phyloP scores from a whole-genome alignment of 2,888 invertebrate species.

The Nymphalis c-album region DNA sequence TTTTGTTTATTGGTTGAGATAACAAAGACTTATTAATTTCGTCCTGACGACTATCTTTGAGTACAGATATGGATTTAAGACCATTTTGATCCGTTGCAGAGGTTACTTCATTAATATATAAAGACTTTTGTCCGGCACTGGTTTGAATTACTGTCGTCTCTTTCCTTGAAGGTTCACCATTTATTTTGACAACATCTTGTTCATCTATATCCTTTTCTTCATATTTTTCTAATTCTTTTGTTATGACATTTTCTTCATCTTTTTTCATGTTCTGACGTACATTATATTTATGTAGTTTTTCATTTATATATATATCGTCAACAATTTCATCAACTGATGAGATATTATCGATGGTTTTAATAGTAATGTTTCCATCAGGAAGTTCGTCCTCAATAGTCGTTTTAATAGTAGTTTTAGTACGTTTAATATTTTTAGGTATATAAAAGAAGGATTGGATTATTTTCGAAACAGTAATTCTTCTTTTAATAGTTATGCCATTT shows the following conservation, averaged over 20 bases:
- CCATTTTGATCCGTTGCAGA: slow-evolving; percentile 22
- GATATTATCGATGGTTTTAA: slow-evolving; percentile 47
- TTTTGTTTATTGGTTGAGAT: slow-evolving; percentile 40
- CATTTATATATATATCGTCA: slow-evolving; percentile 18
- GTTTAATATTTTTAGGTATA: slow-evolving; percentile 38
- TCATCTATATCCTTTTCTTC: slow-evolving; percentile 44
- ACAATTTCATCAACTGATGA: slow-evolving; percentile 42
- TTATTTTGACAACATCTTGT: slow-evolving; percentile 33
- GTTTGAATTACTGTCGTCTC: not conserved
- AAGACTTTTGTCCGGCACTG: not conserved
- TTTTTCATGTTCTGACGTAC: not conserved
- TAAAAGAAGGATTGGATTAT: slow-evolving; percentile 44
- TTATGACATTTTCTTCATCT: not conserved
- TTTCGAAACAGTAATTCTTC: slow-evolving; percentile 46
- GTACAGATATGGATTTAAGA: slow-evolving; percentile 24
- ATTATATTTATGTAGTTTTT: slow-evolving; percentile 21
- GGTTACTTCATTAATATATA: not conserved
- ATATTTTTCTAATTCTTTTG: slow-evolving; percentile 18
- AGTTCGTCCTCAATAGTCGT: slow-evolving; percentile 48
- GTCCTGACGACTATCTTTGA: slow-evolving; percentile 36
- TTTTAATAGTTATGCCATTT: slow-evolving; percentile 43
- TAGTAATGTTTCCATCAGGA: slow-evolving; percentile 48
- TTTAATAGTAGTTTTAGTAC: slow-evolving; percentile 46
- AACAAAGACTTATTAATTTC: slow-evolving; percentile 38
- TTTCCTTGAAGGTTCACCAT: slow-evolving; percentile 29